Evolutionary conservation across 2,888 invertebrate genomes (phyloP), one percentile per base, ranked within the genome.

Genomic region (Panorpa germanica): DNA sequence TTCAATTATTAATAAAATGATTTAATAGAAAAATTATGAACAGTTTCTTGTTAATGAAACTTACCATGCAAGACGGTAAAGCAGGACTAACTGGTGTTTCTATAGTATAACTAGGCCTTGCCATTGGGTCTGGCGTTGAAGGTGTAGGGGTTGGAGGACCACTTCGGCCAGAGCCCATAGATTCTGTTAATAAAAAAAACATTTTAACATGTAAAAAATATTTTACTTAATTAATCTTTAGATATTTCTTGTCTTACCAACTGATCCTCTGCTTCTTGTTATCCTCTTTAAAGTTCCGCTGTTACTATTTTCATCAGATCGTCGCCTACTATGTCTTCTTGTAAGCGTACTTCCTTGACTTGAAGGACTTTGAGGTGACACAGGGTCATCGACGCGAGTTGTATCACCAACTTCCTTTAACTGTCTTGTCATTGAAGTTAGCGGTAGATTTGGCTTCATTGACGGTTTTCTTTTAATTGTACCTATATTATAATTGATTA

Each of bases 391-490:
- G 33, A 64, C 56, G 10, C 55, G 50, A 6, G 49, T 56, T 3
- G 73, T 75, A 45, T 83, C 82, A 3, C 75, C 82, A 44, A 80
- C 85, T 49, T 88, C 85, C 46, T 86, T 86, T 34, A 90, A 57
- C 45, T 85, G 83, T 9, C 90, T 63, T 3, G 88, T 88, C 56
- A 86, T 88, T 47, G 81, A 80, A 3, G 90, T 90, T 37, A 88
- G 51, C 0, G 88, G 90, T 28, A 90, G 66, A 53, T 85, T 86
- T 5, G 88, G 86, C 50, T 82, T 82, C 75, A 83, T 80, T 11
- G 83, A 82, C 1, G 90, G 90, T 49, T 90, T 90, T 25, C 90
- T 65, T 49, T 90, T 90, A 35, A 90, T 88, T 18, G 90, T 90
- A 18, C 80, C 80, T 54, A 50, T 20, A 9, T 20, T 20, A 20